Base-by-base conservation (phyloP, 2,888 invertebrate species). In the Cephalotes varians region DNA sequence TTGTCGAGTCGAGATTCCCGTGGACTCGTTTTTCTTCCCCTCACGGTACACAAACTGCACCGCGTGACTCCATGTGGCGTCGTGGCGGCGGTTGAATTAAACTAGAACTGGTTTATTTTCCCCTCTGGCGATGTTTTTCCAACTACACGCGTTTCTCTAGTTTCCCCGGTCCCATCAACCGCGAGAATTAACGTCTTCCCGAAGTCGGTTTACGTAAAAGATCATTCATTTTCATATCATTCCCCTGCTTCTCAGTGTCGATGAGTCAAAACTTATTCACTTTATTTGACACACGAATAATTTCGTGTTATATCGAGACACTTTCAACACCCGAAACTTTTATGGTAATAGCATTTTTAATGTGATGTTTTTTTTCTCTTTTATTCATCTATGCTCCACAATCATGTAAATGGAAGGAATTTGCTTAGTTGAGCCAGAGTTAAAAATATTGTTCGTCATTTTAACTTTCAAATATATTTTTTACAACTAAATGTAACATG, bases 11-110 rank as follows among this genome's bases (percentile, higher is more conserved):
- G 44, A 34, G 73, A 62, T 83, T 83, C 62, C 65, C 58, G 31
- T 81, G 82, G 85, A 85, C 83, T 47, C 72, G 81, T 77, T 71
- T 71, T 83, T 54, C 47, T 81, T 44, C 12, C 51, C 56, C 37
- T 51, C 28, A 40, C 18, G 73, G 34, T 44, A 34, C 34, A 62
- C 69, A 60, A 67, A 62, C 72, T 40, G 37, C 18, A 60, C 81
- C 73, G 64, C 80, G 77, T 79, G 83, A 76, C 60, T 83, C 81
- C 88, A 81, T 86, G 88, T 85, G 88, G 86, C 58, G 64, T 82
- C 64, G 21, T 47, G n/a, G 12, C 37, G 34, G 21, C 54, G 65
- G 54, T 72, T 71, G 60, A 84, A 84, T 77, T 69, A 40, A 72
- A 31, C 67, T 31, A 51, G 64, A 49, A 60, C 60, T 34, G 40